Base-by-base conservation (phyloP, 1,140 invertebrate species). In the Steinernema feltiae region DNA sequence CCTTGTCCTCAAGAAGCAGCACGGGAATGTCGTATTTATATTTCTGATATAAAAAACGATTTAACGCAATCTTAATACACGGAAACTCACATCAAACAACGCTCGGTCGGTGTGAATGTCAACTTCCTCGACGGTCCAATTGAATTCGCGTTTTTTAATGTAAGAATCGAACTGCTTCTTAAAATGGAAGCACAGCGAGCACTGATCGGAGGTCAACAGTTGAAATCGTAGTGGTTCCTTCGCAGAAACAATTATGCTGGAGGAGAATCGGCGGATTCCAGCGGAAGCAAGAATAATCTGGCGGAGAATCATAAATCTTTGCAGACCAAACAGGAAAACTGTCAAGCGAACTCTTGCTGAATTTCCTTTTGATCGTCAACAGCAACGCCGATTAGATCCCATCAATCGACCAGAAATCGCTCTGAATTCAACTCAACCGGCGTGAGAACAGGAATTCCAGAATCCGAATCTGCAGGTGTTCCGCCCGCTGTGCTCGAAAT, bases 11-110 rank as follows among this genome's bases (percentile, higher is more conserved):
- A 7, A 69, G 21, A 3, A 69, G 29, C 18, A 79, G 70, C 17
- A 79, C 78, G 12, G 78, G 78, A 30, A 79, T 78, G 32, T 79
- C 76, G 48, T 75, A 76, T 71, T 79, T 79, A 30, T 75, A 79
- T 7, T 69, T 30, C 76, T 79, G 41, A 71, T 72, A 69, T 12
- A 63, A 76, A 72, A n/a, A 73, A 41, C 32, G 24, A 27, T 63
- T 27, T 46, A 73, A 32, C 32, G 32, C 29, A 72, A 17, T 17
- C 12, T 15, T 27, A 63, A 63, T 15, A 21, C 53, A 15, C 7
- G 24, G 53, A 21, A 63, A 46, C 53, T 32, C 15, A 74, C 70
- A 15, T 76, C 74, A 29, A 76, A 74, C 1, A 46, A 31, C 7
- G 1, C 15, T 21, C 30, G 3, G 27, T 76, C 72, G 24, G 27